A percentile compares a stretch with the other conserved stretches of the same genome.
Evolutionary conservation across 2,113 vertebrate species (phyloP).

Genomic region (Rhea pennata): DNA sequence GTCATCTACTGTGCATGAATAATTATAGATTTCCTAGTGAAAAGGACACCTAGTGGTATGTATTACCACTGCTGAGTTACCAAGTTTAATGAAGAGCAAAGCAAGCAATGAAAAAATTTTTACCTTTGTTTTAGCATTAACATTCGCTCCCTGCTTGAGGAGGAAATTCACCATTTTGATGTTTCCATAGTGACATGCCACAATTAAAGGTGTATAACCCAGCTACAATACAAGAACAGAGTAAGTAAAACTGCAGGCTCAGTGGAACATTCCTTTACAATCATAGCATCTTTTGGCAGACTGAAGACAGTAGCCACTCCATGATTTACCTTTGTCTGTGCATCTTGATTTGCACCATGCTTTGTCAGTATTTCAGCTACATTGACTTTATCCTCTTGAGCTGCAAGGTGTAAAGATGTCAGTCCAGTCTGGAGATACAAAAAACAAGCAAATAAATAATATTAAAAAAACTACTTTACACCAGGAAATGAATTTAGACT

Average conservation of each 20-base stretch:
- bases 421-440: slow-evolving; percentile 86
- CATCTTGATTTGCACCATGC: slow-evolving; percentile 87
- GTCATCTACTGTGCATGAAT: not conserved
- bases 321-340: slow-evolving; percentile 90
- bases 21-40: not conserved
- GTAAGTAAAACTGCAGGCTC: slow-evolving; percentile 35
- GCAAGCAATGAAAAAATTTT: slow-evolving; percentile 10
- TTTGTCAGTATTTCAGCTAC: slow-evolving; percentile 88
- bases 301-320: not conserved
- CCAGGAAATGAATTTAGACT: not conserved
- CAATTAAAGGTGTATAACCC: slow-evolving; percentile 95
- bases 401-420: slow-evolving; percentile 93
- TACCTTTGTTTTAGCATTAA: slow-evolving; percentile 96
- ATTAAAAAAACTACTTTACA: not conserved
- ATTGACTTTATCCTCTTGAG: slow-evolving; percentile 93
- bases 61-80: not conserved
- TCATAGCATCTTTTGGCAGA: not conserved
- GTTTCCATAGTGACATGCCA: slow-evolving; percentile 98
- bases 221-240: slow-evolving; percentile 81
- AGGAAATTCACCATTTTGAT: slow-evolving; percentile 98
- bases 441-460: not conserved
- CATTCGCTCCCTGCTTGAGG: slow-evolving; percentile 90
- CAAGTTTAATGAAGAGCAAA: not conserved
- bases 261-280: slow-evolving; percentile 32
- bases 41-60: not conserved